Evolutionary conservation across 1,140 invertebrate genomes (phyloP).

Genomic region (Carposina sasakii): DNA sequence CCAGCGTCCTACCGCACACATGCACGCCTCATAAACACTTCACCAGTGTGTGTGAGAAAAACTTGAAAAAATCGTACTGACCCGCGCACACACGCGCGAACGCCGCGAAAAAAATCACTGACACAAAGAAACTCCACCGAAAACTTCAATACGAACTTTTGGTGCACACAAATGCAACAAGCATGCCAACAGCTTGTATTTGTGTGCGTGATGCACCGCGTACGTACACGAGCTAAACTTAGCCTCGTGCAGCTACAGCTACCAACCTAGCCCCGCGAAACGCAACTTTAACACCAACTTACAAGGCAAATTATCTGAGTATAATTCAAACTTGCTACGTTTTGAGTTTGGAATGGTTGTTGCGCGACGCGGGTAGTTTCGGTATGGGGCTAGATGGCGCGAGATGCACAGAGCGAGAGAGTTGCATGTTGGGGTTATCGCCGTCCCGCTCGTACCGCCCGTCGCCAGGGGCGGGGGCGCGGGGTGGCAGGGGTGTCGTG

Average conservation of each 20-base stretch:
- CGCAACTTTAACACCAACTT: background rate
- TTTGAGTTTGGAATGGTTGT: conserved; percentile 19
- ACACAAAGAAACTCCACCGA: conserved; percentile 70
- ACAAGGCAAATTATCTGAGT: background rate
- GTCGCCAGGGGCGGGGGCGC: conserved; percentile 49
- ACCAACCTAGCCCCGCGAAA: conserved; percentile 3
- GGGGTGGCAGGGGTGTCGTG: conserved; percentile 47
- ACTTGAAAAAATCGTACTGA: conserved; percentile 69
- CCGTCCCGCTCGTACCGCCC: conserved; percentile 47
- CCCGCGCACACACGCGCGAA: conserved; percentile 53
- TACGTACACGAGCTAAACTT: conserved; percentile 60
- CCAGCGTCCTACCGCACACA: conserved; percentile 56
- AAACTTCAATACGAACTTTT: conserved; percentile 70
- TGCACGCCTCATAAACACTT: conserved; percentile 39
- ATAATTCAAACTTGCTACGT: conserved; percentile 20
- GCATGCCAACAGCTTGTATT: conserved; percentile 32
- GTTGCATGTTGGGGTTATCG: conserved; percentile 30
- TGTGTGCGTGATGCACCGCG: conserved; percentile 58
- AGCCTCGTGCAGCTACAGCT: conserved; percentile 55
- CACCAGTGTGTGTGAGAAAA: conserved; percentile 48
- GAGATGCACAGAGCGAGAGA: conserved; percentile 53
- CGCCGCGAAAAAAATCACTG: conserved; percentile 67
- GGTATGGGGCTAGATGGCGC: conserved; percentile 64
- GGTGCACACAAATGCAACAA: conserved; percentile 32
- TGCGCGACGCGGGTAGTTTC: conserved; percentile 69